Evolutionary conservation across 2,888 invertebrate species (phyloP).

Genomic region (Zhengitettix transpicula): DNA sequence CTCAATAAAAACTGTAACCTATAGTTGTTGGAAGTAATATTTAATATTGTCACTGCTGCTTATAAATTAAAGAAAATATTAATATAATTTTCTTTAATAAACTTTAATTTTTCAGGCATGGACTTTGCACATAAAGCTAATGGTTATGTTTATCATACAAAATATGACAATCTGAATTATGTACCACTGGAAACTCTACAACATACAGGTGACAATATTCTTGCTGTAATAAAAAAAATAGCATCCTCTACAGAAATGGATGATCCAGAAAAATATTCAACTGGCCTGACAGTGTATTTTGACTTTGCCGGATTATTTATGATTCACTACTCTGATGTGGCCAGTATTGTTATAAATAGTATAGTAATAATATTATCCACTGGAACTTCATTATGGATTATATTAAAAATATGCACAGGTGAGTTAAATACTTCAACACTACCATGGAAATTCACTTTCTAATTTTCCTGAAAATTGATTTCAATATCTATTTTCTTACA

Average conservation of each 20-base stretch:
- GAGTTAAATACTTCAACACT: too few relatives aligned
- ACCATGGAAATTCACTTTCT: too few relatives aligned
- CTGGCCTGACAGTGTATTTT: slow-evolving; percentile 44
- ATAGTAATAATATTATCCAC: slow-evolving; percentile 24
- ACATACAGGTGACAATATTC: slow-evolving; percentile 41
- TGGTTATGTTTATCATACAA: slow-evolving; percentile 50
- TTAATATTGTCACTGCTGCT: too few relatives aligned
- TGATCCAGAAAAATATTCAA: slow-evolving; percentile 17
- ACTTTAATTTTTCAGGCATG: slow-evolving; percentile 29
- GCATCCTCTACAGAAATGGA: slow-evolving; percentile 22
- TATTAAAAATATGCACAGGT: neutral
- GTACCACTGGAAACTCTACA: slow-evolving; percentile 44
- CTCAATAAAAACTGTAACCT: too few relatives aligned
- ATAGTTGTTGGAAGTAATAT: too few relatives aligned
- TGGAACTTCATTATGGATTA: neutral
- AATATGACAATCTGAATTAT: slow-evolving; percentile 31
- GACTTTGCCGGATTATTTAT: slow-evolving; percentile 54
- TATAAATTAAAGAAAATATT: too few relatives aligned
- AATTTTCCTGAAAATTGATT: too few relatives aligned
- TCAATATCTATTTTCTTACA: too few relatives aligned
- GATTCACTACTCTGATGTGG: slow-evolving; percentile 40
- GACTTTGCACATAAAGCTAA: slow-evolving; percentile 45
- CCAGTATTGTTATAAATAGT: slow-evolving; percentile 28
- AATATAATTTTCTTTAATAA: too few relatives aligned
- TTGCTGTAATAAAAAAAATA: slow-evolving; percentile 28